Evolutionary conservation across 2,797 vertebrate genomes (phyloP).

Genomic region (Cyprinella venusta): DNA sequence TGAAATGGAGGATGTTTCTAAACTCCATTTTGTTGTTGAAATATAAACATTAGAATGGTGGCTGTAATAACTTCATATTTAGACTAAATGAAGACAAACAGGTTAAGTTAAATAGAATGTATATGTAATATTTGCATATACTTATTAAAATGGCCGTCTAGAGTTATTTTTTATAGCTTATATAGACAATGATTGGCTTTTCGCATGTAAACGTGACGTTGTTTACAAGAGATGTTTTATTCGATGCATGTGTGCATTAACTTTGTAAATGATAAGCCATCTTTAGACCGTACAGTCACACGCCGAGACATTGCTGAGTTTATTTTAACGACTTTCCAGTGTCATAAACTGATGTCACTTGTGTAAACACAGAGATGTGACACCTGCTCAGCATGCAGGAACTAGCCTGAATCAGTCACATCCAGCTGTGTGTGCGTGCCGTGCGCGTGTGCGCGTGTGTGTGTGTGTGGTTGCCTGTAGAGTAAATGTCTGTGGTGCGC

Average conservation of each 20-base stretch:
- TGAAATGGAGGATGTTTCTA: neutral
- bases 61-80: neutral
- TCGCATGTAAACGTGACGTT: neutral
- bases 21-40: neutral
- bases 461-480: neutral
- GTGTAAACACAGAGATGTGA: conserved; percentile 64
- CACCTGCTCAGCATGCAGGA: conserved; percentile 56
- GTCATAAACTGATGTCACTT: conserved; percentile 65
- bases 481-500: conserved; percentile 20
- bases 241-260: neutral
- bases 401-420: conserved; percentile 36
- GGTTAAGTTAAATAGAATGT: neutral
- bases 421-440: conserved; percentile 33
- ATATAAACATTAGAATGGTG: neutral
- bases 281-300: conserved; percentile 52
- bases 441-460: neutral
- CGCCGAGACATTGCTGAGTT: conserved; percentile 58
- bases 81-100: neutral
- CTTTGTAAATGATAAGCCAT: conserved; percentile 60
- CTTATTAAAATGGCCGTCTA: neutral
- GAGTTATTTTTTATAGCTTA: neutral
- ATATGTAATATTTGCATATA: neutral
- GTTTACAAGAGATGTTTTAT: neutral
- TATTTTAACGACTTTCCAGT: conserved; percentile 63
- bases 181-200: neutral